phyloP scores from a whole-genome alignment of 2,888 invertebrate species.

The Drosophila melanosoma region DNA sequence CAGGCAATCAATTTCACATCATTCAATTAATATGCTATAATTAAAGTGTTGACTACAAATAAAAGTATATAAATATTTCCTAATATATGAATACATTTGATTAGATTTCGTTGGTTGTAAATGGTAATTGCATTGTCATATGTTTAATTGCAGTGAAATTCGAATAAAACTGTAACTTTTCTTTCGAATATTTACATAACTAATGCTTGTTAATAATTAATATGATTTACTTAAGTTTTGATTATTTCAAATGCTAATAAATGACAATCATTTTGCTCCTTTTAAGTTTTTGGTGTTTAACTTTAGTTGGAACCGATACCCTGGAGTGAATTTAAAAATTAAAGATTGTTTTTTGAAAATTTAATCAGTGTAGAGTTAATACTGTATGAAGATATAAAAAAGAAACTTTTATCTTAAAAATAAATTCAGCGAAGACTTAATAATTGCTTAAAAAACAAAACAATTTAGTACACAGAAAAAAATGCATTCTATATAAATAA shows the following conservation, averaged over 20 bases:
- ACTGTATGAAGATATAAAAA: accelerated
- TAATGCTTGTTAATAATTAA: neutral
- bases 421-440: neutral
- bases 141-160: neutral
- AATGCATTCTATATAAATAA: too few species aligned
- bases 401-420: neutral
- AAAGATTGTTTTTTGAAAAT: neutral
- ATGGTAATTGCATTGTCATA: neutral
- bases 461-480: neutral
- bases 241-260: neutral
- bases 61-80: constrained; percentile 5
- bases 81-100: constrained; percentile 1
- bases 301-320: neutral
- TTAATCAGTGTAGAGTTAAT: neutral
- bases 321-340: neutral
- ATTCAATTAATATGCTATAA: constrained; percentile 32
- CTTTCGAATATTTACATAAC: neutral
- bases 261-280: neutral
- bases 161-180: neutral
- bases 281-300: neutral
- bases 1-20: constrained; percentile 50
- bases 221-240: neutral
- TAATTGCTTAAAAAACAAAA: neutral
- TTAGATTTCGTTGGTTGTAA: neutral
- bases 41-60: neutral